phyloP scores from a whole-genome alignment of 92 coral and sea anemone genomes.

The Porites divaricata region DNA sequence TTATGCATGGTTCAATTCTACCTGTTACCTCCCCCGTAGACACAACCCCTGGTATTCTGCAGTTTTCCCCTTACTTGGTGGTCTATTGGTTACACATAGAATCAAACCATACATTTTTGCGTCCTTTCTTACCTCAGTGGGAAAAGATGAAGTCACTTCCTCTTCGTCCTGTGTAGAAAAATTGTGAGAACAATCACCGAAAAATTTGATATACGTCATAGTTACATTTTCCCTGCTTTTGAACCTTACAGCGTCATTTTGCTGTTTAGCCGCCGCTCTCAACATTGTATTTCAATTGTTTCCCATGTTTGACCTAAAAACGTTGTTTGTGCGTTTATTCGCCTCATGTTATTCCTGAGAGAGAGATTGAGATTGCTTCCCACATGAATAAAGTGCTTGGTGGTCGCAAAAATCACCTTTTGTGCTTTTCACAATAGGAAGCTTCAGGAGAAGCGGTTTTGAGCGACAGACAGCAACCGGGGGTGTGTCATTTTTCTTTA shows the following conservation, averaged over 20 bases:
- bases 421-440: background rate
- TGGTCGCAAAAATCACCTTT: background rate
- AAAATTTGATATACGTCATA: background rate
- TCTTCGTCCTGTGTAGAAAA: conserved; percentile 3
- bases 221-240: background rate
- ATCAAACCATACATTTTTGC: background rate
- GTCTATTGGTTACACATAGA: background rate
- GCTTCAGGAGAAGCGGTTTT: no score
- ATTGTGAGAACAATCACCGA: conserved; percentile 1
- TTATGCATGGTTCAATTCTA: background rate
- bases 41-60: background rate
- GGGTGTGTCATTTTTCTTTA: no score
- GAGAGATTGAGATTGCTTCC: conserved; percentile 4
- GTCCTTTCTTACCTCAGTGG: background rate
- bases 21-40: background rate
- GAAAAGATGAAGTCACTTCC: conserved; percentile 7
- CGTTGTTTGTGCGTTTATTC: background rate
- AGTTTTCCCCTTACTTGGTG: conserved; percentile 1
- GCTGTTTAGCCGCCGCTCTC: no score
- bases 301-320: conserved; percentile 2
- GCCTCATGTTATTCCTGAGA: conserved; percentile 7
- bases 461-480: no score
- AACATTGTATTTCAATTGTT: background rate
- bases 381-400: conserved; percentile 1
- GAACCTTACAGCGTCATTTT: background rate